Evolutionary conservation across 2,113 vertebrate species (phyloP).

Genomic region (Gobiocypris rarus): DNA sequence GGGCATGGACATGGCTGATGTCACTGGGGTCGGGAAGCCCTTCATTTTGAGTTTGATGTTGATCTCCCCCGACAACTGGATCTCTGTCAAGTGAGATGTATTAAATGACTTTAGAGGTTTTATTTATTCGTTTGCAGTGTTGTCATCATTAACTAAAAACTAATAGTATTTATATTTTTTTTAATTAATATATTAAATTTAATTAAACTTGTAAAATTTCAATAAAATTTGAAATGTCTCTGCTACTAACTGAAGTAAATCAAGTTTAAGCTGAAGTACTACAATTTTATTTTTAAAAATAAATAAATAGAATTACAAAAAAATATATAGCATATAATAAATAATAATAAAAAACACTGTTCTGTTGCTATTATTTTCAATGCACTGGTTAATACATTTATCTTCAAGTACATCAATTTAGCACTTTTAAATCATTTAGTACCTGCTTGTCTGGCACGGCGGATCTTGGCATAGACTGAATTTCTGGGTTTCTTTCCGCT

Average conservation of each 20-base stretch:
- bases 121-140: background rate
- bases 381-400: background rate
- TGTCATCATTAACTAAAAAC: background rate
- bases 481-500: conserved; percentile 66
- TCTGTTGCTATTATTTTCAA: background rate
- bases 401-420: background rate
- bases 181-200: no score
- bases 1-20: conserved; percentile 81
- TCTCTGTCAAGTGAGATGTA: conserved; percentile 57
- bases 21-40: conserved; percentile 82
- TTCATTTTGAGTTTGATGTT: conserved; percentile 79
- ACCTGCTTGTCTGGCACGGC: conserved; percentile 42
- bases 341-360: no score
- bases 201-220: background rate
- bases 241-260: background rate
- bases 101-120: background rate
- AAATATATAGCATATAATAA: no score
- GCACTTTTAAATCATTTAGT: no score
- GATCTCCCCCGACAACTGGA: conserved; percentile 77
- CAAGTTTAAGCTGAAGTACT: background rate
- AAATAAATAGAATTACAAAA: no score
- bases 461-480: background rate
- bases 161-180: background rate
- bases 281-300: no score
- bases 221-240: background rate